Evolutionary conservation across 2,113 vertebrate genomes (phyloP), one percentile per base, ranked within the genome.

Genomic region (Tricholaema leucomelas): DNA sequence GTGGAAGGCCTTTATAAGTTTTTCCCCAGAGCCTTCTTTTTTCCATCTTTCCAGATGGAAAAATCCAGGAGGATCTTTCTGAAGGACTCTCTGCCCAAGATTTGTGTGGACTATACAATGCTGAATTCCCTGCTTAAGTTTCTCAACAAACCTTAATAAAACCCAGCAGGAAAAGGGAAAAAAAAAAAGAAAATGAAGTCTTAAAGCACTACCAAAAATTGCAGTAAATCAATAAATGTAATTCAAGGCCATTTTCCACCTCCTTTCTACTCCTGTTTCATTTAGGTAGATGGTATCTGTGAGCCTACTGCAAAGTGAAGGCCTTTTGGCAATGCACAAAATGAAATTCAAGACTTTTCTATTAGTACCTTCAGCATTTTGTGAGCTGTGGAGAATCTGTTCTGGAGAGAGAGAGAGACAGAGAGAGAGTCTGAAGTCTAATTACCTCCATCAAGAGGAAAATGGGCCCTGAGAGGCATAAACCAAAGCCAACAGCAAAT

Each of bases 361-460:
- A 28, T 64, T 60, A 81, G 35, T 16, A 19, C 3, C 4, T 56
- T 86, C 42, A 20, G 79, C 58, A 61, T 55, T 86, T 72, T 67
- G 70, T 79, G 88, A 86, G 70, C 80, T 46, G 77, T 33, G 54
- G 30, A 91, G 48, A 74, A 87, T 85, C 8, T 60, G 71, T 69
- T 89, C 86, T 7, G 48, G 21, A 48, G 19, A 46, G 19, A 48
- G 46, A 21, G 46, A 48, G 19, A 23, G 19, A 48, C 0, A 33
- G 52, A 73, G 33, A 59, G 61, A 71, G 65, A 78, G 87, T 83
- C 84, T 90, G 25, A 81, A 40, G 40, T 86, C 55, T 86, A 95
- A 95, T 95, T 90, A 73, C 81, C 70, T 92, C 33, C 46, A 71
- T 55, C 70, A 61, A 40, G 50, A 84, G 55, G 35, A 76, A 94